Percentiles rank a stretch among this genome's conserved stretches.
These are phyloP conservation scores for Gortyna flavago DNA, from an alignment of 2,888 invertebrate species.

Conservation along the genomic window DNA sequence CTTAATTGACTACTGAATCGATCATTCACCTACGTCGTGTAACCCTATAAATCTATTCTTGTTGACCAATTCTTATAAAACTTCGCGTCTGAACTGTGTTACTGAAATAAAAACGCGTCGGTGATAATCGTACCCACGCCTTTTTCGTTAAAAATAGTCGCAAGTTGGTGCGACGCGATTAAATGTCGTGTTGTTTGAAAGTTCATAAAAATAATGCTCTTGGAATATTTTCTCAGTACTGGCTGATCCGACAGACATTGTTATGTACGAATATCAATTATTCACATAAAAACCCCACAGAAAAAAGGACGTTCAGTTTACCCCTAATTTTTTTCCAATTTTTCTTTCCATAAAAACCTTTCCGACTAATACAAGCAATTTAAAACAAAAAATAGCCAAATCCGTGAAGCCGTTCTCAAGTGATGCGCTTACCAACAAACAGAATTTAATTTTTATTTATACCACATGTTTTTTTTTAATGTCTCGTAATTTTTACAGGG, in stretches of 20 bases:
- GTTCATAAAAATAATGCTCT: background rate
- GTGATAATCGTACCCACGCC: slow-evolving; percentile 22
- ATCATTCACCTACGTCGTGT: no score
- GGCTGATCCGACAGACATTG: background rate
- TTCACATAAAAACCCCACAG: background rate
- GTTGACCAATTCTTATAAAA: slow-evolving; percentile 12
- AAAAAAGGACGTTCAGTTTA: background rate
- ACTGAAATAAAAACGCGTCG: slow-evolving; percentile 46
- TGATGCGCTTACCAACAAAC: no score
- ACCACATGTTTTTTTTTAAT: no score
- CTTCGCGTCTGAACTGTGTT: background rate
- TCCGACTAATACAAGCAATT: background rate
- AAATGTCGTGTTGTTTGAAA: slow-evolving; percentile 17
- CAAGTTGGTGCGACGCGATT: slow-evolving; percentile 3
- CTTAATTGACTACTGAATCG: no score
- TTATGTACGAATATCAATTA: background rate
- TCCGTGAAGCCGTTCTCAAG: no score
- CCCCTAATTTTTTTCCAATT: background rate
- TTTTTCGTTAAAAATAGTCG: slow-evolving; percentile 38
- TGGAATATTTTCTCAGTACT: background rate
- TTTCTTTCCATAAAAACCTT: background rate
- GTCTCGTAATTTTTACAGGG: no score
- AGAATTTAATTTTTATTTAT: no score
- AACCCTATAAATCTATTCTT: background rate
- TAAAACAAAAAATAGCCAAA: no score